Evolutionary conservation across 2,888 invertebrate genomes (phyloP), one percentile per base, ranked within the genome.

Genomic region (Meghimatium bilineatum): DNA sequence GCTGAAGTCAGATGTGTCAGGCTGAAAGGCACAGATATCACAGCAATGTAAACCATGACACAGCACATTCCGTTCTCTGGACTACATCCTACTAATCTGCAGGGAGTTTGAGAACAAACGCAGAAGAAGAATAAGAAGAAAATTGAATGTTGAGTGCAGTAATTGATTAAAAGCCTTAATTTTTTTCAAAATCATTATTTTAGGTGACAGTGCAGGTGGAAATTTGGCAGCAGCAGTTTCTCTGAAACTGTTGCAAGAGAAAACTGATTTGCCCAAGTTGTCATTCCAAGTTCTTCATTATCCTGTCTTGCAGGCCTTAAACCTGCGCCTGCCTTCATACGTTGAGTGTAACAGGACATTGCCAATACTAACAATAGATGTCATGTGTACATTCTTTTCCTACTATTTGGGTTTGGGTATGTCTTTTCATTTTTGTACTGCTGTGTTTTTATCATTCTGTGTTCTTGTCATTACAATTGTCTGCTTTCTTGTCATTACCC

Each of bases 281-380:
- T 83, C 82, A 63, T 84, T 85, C n/a, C 88, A 88, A 74, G 75
- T 87, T 26, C 84, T 88, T 26, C 69, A 87, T 20, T 93, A 93
- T 87, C 93, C 93, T 23, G 91, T 91, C 23, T 88, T 91, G 29
- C 92, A 93, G 80, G 89, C 91, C 36, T 89, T 93, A 82, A 90
- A 91, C 84, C 91, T 93, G 85, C 87, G 89, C 76, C 87, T 89
- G n/a, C 88, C 90, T 23, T 88, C 88, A 12, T 88, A 91, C 85
- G 10, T 82, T 14, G 56, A 83, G 36, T 75, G 60, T 3, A 66
- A 72, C 26, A 67, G 75, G 20, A 38, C 63, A 26, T 3, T 81
- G 74, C 66, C 81, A 6, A 23, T 60, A 10, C 82, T 80, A 17
- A 77, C 84, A 44, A 71, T 82, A 1, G 83, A 86, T 1, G 34